These are phyloP conservation scores for Sylvicola cinctus DNA, from an alignment of 2,888 invertebrate genomes.

Conservation along the genomic window DNA sequence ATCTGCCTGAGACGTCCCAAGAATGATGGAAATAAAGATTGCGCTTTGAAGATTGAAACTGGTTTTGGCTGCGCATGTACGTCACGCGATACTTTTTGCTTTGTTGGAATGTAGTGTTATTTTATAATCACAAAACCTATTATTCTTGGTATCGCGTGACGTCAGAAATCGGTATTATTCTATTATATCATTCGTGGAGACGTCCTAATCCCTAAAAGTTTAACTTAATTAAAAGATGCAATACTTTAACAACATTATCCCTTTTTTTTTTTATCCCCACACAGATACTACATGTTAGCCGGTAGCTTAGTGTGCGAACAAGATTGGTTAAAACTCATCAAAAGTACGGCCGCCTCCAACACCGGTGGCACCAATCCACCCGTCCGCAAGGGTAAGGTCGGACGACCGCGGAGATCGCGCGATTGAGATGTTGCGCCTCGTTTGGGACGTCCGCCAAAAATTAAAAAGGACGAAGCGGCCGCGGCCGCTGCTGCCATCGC, in stretches of 20 bases:
- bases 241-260: no score
- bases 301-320: slow-evolving; percentile 86
- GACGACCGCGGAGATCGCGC: slow-evolving; percentile 69
- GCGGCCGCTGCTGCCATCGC: slow-evolving; percentile 1
- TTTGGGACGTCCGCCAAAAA: slow-evolving; percentile 14
- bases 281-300: slow-evolving; percentile 71
- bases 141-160: no score
- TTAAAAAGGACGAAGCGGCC: slow-evolving; percentile 10
- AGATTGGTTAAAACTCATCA: slow-evolving; percentile 85
- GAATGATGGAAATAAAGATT: no score
- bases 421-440: slow-evolving; percentile 43
- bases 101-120: no score
- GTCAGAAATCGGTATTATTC: no score
- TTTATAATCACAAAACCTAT: no score
- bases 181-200: no score
- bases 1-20: background rate
- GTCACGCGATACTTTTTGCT: no score
- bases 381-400: slow-evolving; percentile 67
- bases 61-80: no score
- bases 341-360: slow-evolving; percentile 40
- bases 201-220: no score
- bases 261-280: slow-evolving; percentile 7
- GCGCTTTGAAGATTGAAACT: no score
- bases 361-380: slow-evolving; percentile 36
- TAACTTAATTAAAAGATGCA: no score